Conservation (phyloP, 2,113 vertebrate genomes). For the Podarcis muralis region DNA sequence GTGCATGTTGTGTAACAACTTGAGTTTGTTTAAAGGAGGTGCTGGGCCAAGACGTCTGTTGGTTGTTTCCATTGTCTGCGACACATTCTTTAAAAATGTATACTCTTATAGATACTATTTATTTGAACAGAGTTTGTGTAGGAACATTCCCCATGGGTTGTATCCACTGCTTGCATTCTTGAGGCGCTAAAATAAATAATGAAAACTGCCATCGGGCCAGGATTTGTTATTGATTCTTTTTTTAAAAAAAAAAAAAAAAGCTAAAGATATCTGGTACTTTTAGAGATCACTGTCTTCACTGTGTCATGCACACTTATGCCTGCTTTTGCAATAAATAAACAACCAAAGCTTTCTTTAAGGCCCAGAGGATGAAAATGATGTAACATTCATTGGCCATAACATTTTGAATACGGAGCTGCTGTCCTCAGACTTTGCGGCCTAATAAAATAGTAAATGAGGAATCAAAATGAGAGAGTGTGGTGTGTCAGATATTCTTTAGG, state of each 20-base stretch:
- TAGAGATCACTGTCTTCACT: conserved; percentile 59
- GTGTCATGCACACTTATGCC: conserved; percentile 61
- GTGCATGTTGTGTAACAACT: background rate
- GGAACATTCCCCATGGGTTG: background rate
- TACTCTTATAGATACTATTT: background rate
- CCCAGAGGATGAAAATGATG: conserved; percentile 62
- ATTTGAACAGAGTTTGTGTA: background rate
- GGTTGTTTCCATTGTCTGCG: background rate
- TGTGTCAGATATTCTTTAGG: conserved; percentile 43
- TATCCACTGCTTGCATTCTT: conserved; percentile 40
- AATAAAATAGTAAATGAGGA: conserved; percentile 55
- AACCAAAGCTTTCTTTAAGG: conserved; percentile 60
- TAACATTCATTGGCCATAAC: conserved; percentile 56
- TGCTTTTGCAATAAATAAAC: conserved; percentile 66
- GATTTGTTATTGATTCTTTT: conserved; percentile 66
- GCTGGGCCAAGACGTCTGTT: background rate
- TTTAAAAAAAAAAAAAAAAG: conserved; percentile 3
- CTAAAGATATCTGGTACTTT: conserved; percentile 67
- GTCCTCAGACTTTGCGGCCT: conserved; percentile 55
- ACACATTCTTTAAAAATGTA: background rate
- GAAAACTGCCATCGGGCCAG: conserved; percentile 57
- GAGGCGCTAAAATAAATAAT: conserved; percentile 62
- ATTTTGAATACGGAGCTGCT: conserved; percentile 63
- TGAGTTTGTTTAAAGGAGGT: background rate
- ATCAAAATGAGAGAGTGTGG: conserved; percentile 51